Evolutionary conservation across 2,888 invertebrate genomes (phyloP), one percentile per base, ranked within the genome.

Genomic region (Autographa pulchrina): DNA sequence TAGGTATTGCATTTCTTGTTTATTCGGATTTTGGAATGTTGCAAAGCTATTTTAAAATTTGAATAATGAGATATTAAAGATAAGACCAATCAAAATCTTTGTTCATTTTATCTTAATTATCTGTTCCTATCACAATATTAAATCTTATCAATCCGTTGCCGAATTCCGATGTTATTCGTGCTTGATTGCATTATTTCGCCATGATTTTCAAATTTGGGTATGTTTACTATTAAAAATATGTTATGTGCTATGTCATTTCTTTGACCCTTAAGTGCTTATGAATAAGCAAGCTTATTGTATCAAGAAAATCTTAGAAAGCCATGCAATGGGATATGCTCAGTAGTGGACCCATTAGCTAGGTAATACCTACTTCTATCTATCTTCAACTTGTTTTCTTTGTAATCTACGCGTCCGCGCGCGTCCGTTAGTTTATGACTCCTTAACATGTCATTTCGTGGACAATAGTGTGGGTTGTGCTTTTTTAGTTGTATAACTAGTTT

Each of bases 141-240:
- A 48, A 77, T 77, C 76, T 77, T 52, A 80, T 77, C 76, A 32
- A 60, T 63, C 25, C 54, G 41, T 65, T 59, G 60, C 31, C n/a
- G 54, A 56, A 43, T 52, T 65, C 56, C 38, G 80, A 77, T 70
- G 70, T 14, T 32, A 65, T 18, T 31, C 9, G 43, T 18, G 3
- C 25, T 65, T 54, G 62, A 59, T 60, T 35, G 48, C 48, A 48
- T 7, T 48, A 48, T 48, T 56, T 56, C 20, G 54, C 25, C 54
- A 56, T 56, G 9, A 54, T 18, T 54, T n/a, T 18, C 0, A 0
- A 41, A 41, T 41, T 13, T 43, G 14, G 14, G 3, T 43, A 3
- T 35, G 25, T 25, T 25, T 3, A 25, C 25, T 25, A 25, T 25
- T 25, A 3, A 25, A 3, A 25, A 25, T 25, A 2, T 2, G 25